Percentiles rank a stretch among this genome's conserved stretches.
Evolutionary conservation across 2,797 vertebrate genomes (phyloP).

Genomic region (Gobio occitaniae): DNA sequence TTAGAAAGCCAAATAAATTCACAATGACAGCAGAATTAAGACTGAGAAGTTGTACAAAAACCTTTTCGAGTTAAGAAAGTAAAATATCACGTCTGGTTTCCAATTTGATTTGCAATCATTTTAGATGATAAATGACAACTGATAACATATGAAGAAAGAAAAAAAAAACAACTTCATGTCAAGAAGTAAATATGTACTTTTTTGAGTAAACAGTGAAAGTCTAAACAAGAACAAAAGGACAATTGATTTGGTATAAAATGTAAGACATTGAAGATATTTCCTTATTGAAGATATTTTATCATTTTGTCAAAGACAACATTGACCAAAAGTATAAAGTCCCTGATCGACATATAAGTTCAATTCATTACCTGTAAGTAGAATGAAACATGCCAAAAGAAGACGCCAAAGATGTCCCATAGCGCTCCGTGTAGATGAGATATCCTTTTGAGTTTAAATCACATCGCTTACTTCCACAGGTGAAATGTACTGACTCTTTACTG

Average conservation of each 20-base stretch:
- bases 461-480: not conserved
- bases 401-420: slow-evolving; percentile 64
- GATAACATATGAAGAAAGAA: no score
- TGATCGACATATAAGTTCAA: not conserved
- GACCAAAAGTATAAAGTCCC: not conserved
- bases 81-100: not conserved
- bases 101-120: not conserved
- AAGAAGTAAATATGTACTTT: no score
- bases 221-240: no score
- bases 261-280: not conserved
- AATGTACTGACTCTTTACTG: not conserved
- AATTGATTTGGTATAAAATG: no score
- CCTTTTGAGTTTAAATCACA: not conserved
- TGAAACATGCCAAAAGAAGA: slow-evolving; percentile 58
- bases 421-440: not conserved
- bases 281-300: no score
- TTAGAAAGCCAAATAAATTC: not conserved
- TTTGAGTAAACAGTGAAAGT: no score
- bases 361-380: slow-evolving; percentile 76
- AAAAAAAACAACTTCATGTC: no score
- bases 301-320: not conserved
- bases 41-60: not conserved
- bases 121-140: no score
- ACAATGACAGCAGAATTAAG: not conserved
- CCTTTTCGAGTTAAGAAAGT: not conserved